A percentile compares a stretch with the other conserved stretches of the same genome.
Conservation (phyloP, 2,113 vertebrate genomes). For the Calyptomena viridis region DNA sequence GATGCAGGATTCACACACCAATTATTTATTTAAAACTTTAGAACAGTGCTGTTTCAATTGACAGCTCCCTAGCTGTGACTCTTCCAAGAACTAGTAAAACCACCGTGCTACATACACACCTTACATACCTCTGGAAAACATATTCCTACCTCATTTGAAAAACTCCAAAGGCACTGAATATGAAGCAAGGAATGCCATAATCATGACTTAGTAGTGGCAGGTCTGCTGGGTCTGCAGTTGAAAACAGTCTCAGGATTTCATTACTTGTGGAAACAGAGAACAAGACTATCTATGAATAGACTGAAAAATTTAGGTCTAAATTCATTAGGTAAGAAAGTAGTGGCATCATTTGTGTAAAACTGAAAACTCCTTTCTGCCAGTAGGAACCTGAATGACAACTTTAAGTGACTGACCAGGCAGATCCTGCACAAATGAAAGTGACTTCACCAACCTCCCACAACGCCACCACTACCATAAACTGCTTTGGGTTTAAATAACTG, state of each 20-base stretch:
- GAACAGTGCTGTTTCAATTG: background rate
- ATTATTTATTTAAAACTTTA: conserved; percentile 53
- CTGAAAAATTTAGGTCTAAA: background rate
- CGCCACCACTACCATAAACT: background rate
- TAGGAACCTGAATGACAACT: background rate
- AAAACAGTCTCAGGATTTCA: background rate
- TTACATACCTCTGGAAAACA: background rate
- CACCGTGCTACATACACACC: background rate
- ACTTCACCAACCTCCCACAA: background rate
- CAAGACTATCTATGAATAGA: background rate
- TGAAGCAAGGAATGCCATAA: background rate
- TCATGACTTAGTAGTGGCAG: background rate
- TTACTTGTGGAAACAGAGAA: background rate
- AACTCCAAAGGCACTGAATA: background rate
- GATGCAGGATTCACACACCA: background rate
- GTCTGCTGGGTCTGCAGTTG: background rate
- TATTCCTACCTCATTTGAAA: background rate
- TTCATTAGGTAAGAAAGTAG: background rate
- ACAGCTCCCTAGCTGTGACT: background rate
- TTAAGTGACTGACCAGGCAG: background rate
- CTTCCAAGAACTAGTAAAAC: background rate
- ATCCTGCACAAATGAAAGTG: background rate
- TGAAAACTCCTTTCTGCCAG: background rate
- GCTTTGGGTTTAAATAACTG: background rate
- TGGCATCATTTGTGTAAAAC: background rate